Evolutionary conservation across 2,888 invertebrate genomes (phyloP).

Genomic region (Lasioglossum calceatum): DNA sequence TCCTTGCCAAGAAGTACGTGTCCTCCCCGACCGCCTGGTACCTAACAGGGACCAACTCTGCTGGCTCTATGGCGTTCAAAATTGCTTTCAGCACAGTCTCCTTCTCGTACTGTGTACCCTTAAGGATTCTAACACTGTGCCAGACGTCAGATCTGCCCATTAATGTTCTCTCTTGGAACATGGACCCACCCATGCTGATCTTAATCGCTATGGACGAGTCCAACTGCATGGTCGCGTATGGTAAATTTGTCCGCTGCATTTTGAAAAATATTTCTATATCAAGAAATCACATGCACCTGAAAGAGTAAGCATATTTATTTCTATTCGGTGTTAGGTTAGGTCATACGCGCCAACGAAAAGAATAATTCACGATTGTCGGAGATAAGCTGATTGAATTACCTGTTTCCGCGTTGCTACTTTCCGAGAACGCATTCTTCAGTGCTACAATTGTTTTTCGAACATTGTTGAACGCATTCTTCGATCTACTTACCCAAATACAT

Average conservation of each 20-base stretch:
- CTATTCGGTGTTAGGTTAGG: not conserved
- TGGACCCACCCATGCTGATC: slow-evolving; percentile 72
- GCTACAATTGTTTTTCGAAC: not conserved
- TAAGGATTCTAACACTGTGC: slow-evolving; percentile 79
- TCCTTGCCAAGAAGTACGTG: slow-evolving; percentile 84
- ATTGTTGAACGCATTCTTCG: not conserved
- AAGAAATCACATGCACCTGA: not conserved
- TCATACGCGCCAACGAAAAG: not conserved
- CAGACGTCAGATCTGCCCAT: slow-evolving; percentile 80
- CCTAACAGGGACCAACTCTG: slow-evolving; percentile 85
- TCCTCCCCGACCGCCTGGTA: slow-evolving; percentile 81
- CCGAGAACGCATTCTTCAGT: not conserved
- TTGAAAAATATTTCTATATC: not conserved
- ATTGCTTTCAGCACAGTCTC: slow-evolving; percentile 84
- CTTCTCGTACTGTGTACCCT: slow-evolving; percentile 79
- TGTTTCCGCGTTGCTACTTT: not conserved
- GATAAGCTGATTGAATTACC: not conserved
- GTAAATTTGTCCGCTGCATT: slow-evolving; percentile 58
- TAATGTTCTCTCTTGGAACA: slow-evolving; percentile 76
- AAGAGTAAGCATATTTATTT: not conserved
- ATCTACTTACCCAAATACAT: not conserved
- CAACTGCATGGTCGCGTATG: slow-evolving; percentile 66
- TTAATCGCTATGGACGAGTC: slow-evolving; percentile 76
- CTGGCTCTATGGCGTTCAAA: slow-evolving; percentile 84
- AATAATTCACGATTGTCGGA: not conserved